Evolutionary conservation across 2,888 invertebrate genomes (phyloP).

Genomic region (Glaucopsyche alexis): DNA sequence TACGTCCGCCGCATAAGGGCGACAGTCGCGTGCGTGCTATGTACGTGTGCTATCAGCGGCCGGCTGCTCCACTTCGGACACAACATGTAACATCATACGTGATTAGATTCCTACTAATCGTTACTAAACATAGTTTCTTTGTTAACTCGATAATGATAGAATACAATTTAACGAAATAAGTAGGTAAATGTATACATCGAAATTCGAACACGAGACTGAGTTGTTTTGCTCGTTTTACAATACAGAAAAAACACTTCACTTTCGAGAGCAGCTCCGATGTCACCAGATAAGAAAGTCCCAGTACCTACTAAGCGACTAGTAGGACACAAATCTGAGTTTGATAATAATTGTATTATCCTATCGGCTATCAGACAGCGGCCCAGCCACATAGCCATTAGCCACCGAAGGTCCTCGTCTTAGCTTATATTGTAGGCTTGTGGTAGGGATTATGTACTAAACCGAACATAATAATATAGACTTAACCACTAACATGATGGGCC

Average conservation of each 20-base stretch:
- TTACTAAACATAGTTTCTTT: conserved; percentile 7
- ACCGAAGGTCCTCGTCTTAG: no score
- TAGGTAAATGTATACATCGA: not conserved
- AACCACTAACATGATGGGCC: no score
- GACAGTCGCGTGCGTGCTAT: not conserved
- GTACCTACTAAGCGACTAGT: no score
- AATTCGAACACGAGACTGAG: not conserved
- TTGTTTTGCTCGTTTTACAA: not conserved
- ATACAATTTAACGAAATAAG: conserved; percentile 8
- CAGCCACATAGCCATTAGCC: no score
- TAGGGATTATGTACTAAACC: no score
- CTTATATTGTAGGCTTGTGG: no score
- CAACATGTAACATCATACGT: not conserved
- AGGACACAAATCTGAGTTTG: no score
- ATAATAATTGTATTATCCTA: no score
- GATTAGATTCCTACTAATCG: conserved; percentile 15
- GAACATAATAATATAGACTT: no score
- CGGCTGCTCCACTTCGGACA: not conserved
- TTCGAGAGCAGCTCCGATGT: no score
- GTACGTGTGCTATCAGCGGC: not conserved
- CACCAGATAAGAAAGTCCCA: no score
- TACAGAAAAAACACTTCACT: not conserved
- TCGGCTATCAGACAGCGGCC: no score
- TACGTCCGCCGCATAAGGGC: not conserved
- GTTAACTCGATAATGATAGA: not conserved